A percentile compares a stretch with the other conserved stretches of the same genome.
Evolutionary conservation across 1,140 invertebrate species (phyloP).

Genomic region (Battus philenor): DNA sequence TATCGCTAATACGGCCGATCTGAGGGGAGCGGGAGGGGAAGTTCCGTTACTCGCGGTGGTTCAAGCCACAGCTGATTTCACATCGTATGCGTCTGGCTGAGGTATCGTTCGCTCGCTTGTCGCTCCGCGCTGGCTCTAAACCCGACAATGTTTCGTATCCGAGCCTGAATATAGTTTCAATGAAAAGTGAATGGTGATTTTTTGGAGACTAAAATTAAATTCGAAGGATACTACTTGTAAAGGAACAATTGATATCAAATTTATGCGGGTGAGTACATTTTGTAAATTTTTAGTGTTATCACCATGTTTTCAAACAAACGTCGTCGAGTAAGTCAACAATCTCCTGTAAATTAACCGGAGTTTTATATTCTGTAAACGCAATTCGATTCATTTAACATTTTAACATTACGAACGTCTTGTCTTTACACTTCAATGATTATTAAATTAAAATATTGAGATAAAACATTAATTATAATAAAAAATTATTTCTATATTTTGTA

Average conservation of each 20-base stretch:
- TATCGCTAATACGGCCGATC: slow-evolving; percentile 37
- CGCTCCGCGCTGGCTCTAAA: slow-evolving; percentile 36
- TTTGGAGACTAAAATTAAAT: background rate
- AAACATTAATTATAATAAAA: too few species aligned
- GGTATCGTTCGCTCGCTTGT: slow-evolving; percentile 37
- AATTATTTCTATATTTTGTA: too few species aligned
- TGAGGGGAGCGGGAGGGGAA: slow-evolving; percentile 25
- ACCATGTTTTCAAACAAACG: slow-evolving; percentile 9
- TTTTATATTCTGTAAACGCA: too few species aligned
- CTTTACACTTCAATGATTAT: too few species aligned
- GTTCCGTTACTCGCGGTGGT: slow-evolving; percentile 43
- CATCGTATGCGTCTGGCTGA: slow-evolving; percentile 42
- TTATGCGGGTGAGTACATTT: slow-evolving; percentile 15
- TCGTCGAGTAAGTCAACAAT: background rate
- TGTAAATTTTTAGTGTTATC: slow-evolving; percentile 10
- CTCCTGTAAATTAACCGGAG: too few species aligned
- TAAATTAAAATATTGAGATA: too few species aligned
- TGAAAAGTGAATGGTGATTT: slow-evolving; percentile 33
- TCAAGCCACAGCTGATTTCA: slow-evolving; percentile 68
- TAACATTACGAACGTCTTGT: too few species aligned
- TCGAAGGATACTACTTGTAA: background rate
- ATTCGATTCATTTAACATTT: too few species aligned
- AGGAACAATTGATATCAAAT: slow-evolving; percentile 8
- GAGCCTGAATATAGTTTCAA: slow-evolving; percentile 23
- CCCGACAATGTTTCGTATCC: slow-evolving; percentile 36